These are phyloP conservation scores for Thera obeliscata DNA, from an alignment of 2,888 invertebrate genomes.

Conservation along the genomic window DNA sequence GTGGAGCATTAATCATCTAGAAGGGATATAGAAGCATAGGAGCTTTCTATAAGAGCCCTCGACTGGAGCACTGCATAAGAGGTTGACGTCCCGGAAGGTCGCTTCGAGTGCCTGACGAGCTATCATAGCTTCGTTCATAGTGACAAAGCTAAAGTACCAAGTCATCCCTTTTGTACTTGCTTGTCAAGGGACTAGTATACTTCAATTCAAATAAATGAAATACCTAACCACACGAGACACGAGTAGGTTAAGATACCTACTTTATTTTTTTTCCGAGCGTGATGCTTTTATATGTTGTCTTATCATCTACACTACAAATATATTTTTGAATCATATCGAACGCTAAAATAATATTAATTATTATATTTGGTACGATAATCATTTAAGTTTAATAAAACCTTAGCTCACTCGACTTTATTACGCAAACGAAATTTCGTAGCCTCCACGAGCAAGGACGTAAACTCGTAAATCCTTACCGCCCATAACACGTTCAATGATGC, in stretches of 20 bases:
- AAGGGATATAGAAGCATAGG: constrained; percentile 65
- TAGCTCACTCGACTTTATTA: background rate
- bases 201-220: constrained; percentile 10
- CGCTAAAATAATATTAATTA: background rate
- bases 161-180: constrained; percentile 32
- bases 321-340: background rate
- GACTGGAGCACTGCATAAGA: constrained; percentile 61
- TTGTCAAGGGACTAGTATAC: constrained; percentile 7
- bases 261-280: background rate
- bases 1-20: constrained; percentile 61
- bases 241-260: constrained; percentile 4
- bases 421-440: constrained; percentile 9
- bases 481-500: constrained; percentile 24
- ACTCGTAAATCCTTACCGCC: constrained; percentile 26
- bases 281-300: background rate
- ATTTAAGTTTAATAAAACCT: background rate
- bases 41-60: constrained; percentile 70
- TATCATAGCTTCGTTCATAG: constrained; percentile 48
- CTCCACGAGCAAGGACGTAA: constrained; percentile 10
- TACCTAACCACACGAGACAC: constrained; percentile 9
- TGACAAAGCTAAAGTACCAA: constrained; percentile 44
- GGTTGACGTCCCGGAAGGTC: constrained; percentile 61
- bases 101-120: constrained; percentile 49
- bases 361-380: background rate
- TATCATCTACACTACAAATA: background rate